Base-by-base conservation (phyloP, 2,797 vertebrate genomes). In the Phoeniculus purpureus region DNA sequence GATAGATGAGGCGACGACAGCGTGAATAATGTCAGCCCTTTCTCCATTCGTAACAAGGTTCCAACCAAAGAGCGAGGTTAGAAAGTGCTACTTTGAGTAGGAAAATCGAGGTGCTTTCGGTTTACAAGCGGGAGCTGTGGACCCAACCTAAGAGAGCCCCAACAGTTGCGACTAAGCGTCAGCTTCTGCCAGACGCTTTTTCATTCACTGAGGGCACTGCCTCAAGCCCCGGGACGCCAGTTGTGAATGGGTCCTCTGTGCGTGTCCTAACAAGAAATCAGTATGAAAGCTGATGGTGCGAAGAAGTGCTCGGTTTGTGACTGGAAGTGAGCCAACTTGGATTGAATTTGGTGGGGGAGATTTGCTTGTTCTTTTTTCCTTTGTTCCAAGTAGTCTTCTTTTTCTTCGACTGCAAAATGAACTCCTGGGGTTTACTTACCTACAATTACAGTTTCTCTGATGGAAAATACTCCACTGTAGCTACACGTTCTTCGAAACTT, bases 211-310 rank as follows among this genome's bases (percentile, higher is more conserved):
- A 52, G 55, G 5, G 29, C 83, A 27, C 34, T 34, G 5, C 40
- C 13, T 52, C 43, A 12, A 55, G 47, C 52, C 54, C n/a, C 5
- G 11, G 22, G 12, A 16, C 77, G 51, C 26, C 34, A 17, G 51
- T 26, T 4, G 1, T 31, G 48, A 16, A 4, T 59, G 1, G 20
- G 48, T 61, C 51, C 9, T 59, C n/a, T 52, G 0, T 11, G 10
- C 13, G 32, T 25, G 4, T 52, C 59, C 34, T 16, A 76, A 45
- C 45, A 56, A 13, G 0, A 50, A 94, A 92, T 9, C 12, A 37
- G 47, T 59, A 84, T 75, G 8, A 68, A 81, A 74, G 29, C 9
- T 68, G 11, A 23, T 32, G 25, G 4, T 21, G 26, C 14, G 9
- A 78, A 60, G 8, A 82, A 79, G 59, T 40, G 7, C 40, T 92